phyloP scores from a whole-genome alignment of 2,797 vertebrate species.

The Sciaenops ocellatus region DNA sequence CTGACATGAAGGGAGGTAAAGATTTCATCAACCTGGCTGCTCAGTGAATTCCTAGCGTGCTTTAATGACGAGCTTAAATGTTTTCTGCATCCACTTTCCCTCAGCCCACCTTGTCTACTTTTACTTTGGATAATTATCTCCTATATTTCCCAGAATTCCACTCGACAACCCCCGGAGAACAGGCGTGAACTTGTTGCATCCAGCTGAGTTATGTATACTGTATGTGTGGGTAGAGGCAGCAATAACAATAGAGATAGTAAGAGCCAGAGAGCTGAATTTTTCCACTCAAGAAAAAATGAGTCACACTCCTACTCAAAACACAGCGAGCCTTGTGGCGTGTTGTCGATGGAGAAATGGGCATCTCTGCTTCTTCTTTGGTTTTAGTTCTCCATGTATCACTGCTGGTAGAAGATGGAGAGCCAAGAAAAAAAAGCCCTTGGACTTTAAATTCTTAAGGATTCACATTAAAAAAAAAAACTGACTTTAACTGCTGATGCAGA shows the following conservation, averaged over 20 bases:
- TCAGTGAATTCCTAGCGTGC: slow-evolving; percentile 46
- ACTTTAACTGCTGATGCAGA: neutral
- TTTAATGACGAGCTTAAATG: slow-evolving; percentile 28
- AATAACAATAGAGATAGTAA: slow-evolving; percentile 81
- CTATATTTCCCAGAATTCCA: slow-evolving; percentile 73
- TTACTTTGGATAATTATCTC: slow-evolving; percentile 61
- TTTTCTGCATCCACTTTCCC: slow-evolving; percentile 50
- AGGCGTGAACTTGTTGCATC: slow-evolving; percentile 77
- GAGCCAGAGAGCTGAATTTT: slow-evolving; percentile 79
- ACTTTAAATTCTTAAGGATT: slow-evolving; percentile 3
- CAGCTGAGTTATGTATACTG: slow-evolving; percentile 78
- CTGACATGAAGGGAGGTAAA: slow-evolving; percentile 10
- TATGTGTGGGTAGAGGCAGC: slow-evolving; percentile 78
- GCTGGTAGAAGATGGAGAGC: slow-evolving; percentile 25
- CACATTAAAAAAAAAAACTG: neutral
- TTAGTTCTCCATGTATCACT: slow-evolving; percentile 28
- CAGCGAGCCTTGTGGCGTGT: slow-evolving; percentile 68
- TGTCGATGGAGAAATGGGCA: slow-evolving; percentile 58
- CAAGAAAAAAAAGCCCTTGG: neutral
- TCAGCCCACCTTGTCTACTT: slow-evolving; percentile 44
- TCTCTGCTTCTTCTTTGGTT: slow-evolving; percentile 59
- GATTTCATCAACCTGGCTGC: slow-evolving; percentile 9
- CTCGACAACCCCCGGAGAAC: slow-evolving; percentile 65
- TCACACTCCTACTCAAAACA: slow-evolving; percentile 83
- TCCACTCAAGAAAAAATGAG: slow-evolving; percentile 81